phyloP scores from a whole-genome alignment of 1,140 invertebrate genomes.

The Papilio xuthus region DNA sequence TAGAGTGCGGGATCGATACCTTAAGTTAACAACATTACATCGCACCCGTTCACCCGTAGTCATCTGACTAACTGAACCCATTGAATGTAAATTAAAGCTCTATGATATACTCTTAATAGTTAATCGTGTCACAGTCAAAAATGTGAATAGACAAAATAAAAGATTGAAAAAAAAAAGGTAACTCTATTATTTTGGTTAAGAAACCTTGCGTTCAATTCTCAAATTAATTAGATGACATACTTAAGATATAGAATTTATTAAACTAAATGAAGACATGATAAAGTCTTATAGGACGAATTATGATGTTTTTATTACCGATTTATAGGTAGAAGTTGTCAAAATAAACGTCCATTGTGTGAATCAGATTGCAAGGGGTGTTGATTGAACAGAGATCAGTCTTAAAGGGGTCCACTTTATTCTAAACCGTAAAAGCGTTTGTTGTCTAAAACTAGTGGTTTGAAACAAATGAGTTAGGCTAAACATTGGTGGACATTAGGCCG shows the following conservation, averaged over 20 bases:
- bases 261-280: background rate
- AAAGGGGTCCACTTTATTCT: background rate
- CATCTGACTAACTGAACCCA: conserved; percentile 31
- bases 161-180: background rate
- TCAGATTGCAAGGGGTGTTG: background rate
- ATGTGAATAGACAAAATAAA: background rate
- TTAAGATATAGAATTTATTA: background rate
- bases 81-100: conserved; percentile 16
- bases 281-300: background rate
- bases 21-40: conserved; percentile 74
- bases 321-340: background rate
- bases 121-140: background rate
- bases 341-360: background rate
- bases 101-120: background rate
- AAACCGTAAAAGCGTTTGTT: conserved; percentile 8
- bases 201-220: background rate
- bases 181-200: background rate
- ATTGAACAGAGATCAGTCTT: background rate
- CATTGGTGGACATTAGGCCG: conserved; percentile 31
- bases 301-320: background rate
- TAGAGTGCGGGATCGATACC: conserved; percentile 74
- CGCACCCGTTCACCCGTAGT: conserved; percentile 55
- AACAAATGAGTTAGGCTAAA: conserved; percentile 33
- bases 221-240: background rate
- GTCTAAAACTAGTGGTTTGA: conserved; percentile 8